Evolutionary conservation across 2,888 invertebrate genomes (phyloP), one percentile per base, ranked within the genome.

Genomic region (Anthoptus insignis): DNA sequence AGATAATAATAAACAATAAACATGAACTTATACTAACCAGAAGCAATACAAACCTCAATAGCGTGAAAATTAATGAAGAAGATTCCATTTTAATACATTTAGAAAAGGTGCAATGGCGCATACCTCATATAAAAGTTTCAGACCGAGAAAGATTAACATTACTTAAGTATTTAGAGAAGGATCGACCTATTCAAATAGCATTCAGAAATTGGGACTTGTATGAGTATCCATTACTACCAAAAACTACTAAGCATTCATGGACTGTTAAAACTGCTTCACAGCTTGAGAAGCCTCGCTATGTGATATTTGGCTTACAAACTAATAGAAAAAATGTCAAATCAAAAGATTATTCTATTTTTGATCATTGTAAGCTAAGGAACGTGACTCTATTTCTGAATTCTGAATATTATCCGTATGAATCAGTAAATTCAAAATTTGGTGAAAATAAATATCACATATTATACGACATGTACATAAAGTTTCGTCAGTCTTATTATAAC

Each of bases 1-100:
- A 80, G 74, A 78, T 86, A 54, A 72, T 84, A 59, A 68, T 85
- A 1, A 86, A 86, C 70, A 76, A 77, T 61, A 81, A 81, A 74
- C 84, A 86, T 77, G 84, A 87, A 71, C 67, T 82, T 37, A 74
- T 83, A 39, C 64, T 87, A n/a, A 73, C 14, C 6, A 47, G 47
- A 47, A 47, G 76, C 21, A 71, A n/a, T n/a, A n/a, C n/a, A n/a
- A n/a, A n/a, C n/a, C n/a, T n/a, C n/a, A n/a, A n/a, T n/a, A n/a
- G n/a, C n/a, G n/a, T n/a, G n/a, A n/a, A n/a, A n/a, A n/a, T n/a
- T n/a, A n/a, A n/a, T n/a, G n/a, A n/a, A n/a, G n/a, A n/a, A n/a
- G n/a, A n/a, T n/a, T n/a, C n/a, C n/a, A n/a, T n/a, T n/a, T n/a
- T n/a, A n/a, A n/a, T n/a, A n/a, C n/a, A n/a, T n/a, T n/a, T n/a